phyloP scores from a whole-genome alignment of 1,140 invertebrate genomes.

The Brachionus plicatilis region DNA sequence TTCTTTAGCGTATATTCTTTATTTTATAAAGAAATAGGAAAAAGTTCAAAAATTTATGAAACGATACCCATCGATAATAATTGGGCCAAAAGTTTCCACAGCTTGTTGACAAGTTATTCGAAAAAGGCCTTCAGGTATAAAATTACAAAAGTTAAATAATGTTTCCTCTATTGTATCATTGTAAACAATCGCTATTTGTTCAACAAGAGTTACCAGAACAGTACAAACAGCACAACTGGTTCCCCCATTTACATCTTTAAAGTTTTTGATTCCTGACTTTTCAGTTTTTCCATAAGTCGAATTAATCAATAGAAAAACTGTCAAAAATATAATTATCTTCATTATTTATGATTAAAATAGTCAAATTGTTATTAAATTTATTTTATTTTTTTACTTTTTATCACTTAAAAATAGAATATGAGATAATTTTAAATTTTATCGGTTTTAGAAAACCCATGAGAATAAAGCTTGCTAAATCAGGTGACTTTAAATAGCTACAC shows the following conservation, averaged over 20 bases:
- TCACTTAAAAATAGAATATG: not conserved
- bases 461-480: not conserved
- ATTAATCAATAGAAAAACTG: not conserved
- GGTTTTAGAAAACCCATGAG: not conserved
- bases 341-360: not conserved
- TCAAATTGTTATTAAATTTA: not conserved
- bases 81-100: conserved; percentile 43
- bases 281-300: not conserved
- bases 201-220: conserved; percentile 47
- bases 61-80: conserved; percentile 44
- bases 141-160: conserved; percentile 46
- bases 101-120: conserved; percentile 43
- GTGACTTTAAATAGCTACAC: not conserved
- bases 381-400: not conserved
- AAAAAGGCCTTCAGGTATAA: conserved; percentile 43
- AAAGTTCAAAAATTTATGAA: not conserved
- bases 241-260: conserved; percentile 21
- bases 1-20: conserved; percentile 44
- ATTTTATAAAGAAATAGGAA: not conserved
- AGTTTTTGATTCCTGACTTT: not conserved
- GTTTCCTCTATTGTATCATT: conserved; percentile 47
- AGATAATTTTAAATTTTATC: not conserved
- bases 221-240: conserved; percentile 47
- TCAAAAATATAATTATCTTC: not conserved
- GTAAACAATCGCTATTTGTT: conserved; percentile 48